Base-by-base conservation (phyloP, 2,113 vertebrate genomes). In the Fulmarus glacialis region DNA sequence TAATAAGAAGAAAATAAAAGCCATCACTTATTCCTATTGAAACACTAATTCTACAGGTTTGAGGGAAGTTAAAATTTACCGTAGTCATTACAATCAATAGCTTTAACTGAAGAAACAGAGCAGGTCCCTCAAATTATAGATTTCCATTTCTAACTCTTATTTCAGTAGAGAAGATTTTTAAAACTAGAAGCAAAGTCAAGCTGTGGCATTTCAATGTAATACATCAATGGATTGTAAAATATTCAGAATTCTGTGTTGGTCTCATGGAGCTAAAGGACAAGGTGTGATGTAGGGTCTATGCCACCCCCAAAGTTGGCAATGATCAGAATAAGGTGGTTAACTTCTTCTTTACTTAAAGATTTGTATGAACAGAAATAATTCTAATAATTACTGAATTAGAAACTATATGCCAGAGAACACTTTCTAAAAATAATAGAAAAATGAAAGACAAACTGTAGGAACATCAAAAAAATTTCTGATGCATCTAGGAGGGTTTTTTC, bases 341-440 rank as follows among this genome's bases (percentile, higher is more conserved):
- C 24, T 68, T 75, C 26, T 74, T 80, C 59, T 90, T 64, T 79
- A 72, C 36, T 72, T 87, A n/a, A 90, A 89, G 40, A 60, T 89
- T 58, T 74, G 16, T 72, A 50, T 62, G 22, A 97, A 58, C 30
- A 72, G 47, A 91, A 87, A 67, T 38, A 7, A 56, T 92, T 87
- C 56, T 87, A 72, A 64, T 87, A 92, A 68, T 77, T 84, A 82
- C 70, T 80, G 22, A 89, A 87, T 64, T 85, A 70, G 45, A 95
- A 87, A 70, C n/a, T 62, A 66, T 15, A 75, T 78, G n/a, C 7
- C 34, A 50, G 34, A 68, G 34, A 89, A 75, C 14, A 40, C 2
- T 75, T 93, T 64, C 78, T 80, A 80, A 89, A 95, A 89, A 82
- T 64, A 91, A 79, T 9, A 71, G 55, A 77, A 87, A 95, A 80